Base-by-base conservation (phyloP, 2,113 vertebrate species). In the Toxotes jaculatrix region DNA sequence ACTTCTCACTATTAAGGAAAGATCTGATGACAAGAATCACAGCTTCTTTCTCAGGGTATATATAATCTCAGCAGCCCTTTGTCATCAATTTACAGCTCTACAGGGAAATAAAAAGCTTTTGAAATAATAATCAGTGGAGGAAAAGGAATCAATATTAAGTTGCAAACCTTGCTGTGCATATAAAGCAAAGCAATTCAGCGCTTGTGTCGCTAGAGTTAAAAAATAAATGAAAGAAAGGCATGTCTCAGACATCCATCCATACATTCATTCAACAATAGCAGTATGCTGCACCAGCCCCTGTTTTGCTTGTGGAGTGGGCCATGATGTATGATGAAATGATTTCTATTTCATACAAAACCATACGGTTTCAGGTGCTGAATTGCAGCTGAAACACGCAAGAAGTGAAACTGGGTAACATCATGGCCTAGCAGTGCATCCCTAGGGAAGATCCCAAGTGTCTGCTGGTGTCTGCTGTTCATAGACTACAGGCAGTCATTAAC, bases 101-200 rank as follows among this genome's bases (percentile, higher is more conserved):
- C 59, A 59, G 89, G 87, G 87, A 91, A 91, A 92, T 92, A 86
- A 91, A 91, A 74, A 56, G 59, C 82, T 83, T 82, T 88, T 85
- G 68, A 82, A 86, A 77, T 87, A 86, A 91, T 78, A 89, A 93
- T 91, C 87, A 90, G 56, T 9, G 68, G 83, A 85, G 71, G 56
- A 71, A 88, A 79, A 90, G 86, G 42, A 85, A 83, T 88, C 80
- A 79, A 82, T 87, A 91, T 88, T 83, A 86, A 61, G 79, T 65
- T 80, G 75, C 45, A 77, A 70, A 69, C 69, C 80, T 75, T 68
- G 72, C 67, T 68, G 74, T 66, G 72, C 67, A 75, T 74, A 78
- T 65, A 74, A 74, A 82, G 23, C 45, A 79, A 89, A 86, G 27
- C 55, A 61, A 55, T 36, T 13, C 9, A 7, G 31, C 12, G 64